A percentile compares a stretch with the other conserved stretches of the same genome.
phyloP scores from a whole-genome alignment of 2,797 vertebrate species.

The Pseudochirops corinnae region DNA sequence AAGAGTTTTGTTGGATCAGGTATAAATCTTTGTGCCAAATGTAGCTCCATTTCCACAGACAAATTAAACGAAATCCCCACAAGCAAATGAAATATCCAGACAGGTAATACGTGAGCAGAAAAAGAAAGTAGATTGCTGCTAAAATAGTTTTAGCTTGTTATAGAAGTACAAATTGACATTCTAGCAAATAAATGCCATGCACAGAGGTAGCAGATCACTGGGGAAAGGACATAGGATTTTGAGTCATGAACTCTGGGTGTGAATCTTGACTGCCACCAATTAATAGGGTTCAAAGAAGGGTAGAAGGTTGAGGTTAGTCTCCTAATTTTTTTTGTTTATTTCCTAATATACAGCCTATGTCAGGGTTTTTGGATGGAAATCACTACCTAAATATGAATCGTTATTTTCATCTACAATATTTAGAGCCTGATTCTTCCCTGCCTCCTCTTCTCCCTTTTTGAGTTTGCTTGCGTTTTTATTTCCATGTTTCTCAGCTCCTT shows the following conservation, averaged over 20 bases:
- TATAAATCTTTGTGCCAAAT: constrained; percentile 28
- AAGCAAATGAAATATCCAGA: constrained; percentile 39
- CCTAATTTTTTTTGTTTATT: background rate
- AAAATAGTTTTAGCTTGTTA: constrained; percentile 24
- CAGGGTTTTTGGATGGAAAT: background rate
- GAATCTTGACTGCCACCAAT: background rate
- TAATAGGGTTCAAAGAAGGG: background rate
- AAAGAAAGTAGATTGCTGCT: background rate
- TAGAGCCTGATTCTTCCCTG: background rate
- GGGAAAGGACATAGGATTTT: background rate
- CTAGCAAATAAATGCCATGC: background rate
- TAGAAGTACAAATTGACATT: background rate
- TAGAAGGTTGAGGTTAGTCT: background rate
- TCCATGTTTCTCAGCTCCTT: background rate
- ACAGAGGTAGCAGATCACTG: background rate
- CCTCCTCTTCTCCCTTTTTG: background rate
- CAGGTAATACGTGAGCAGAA: background rate
- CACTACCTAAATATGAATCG: background rate
- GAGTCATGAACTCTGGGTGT: background rate
- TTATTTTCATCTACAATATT: constrained; percentile 7
- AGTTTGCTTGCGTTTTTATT: background rate
- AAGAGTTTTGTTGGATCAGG: constrained; percentile 56
- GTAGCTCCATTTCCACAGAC: constrained; percentile 30
- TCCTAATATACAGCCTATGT: background rate
- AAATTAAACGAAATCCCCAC: constrained; percentile 55